Base-by-base conservation (phyloP, 2,113 vertebrate species). In the Pagrus major region DNA sequence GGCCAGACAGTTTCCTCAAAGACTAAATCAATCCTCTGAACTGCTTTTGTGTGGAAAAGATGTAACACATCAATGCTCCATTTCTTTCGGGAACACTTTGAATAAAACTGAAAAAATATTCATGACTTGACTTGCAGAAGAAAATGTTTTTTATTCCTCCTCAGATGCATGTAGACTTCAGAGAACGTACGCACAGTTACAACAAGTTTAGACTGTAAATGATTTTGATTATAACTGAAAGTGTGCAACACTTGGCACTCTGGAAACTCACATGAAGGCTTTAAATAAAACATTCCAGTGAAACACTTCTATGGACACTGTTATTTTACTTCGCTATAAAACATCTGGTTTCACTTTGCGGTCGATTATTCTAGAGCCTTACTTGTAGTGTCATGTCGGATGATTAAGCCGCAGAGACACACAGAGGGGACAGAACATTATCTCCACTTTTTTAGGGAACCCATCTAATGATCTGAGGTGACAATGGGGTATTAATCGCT, bases 321-420 rank as follows among this genome's bases (percentile, higher is more conserved):
- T 81, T 84, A 77, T 79, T 89, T 85, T 70, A 46, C 59, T 58
- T 83, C n/a, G n/a, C 65, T 79, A 71, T 71, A 63, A 83, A 91
- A 89, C 92, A 94, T 92, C 92, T 93, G 93, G 83, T 94, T 91
- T 91, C 75, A 42, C 0, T 93, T 93, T 91, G 92, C 76, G 85
- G 88, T 93, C 92, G 91, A 88, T 89, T 86, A 68, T 88, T 82
- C 79, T 86, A 85, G 84, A 88, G 83, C 88, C 91, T 93, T 91
- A 46, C 89, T 86, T 49, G 69, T 63, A 47, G 56, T 68, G 61
- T 88, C 85, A 83, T 71, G 69, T 88, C 80, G 52, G 46, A 89
- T 27, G n/a, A 81, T 84, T 76, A 74, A 80, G 85, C 87, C 74
- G 71, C 71, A 76, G 76, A 86, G 88, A 92, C 81, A 80, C 37